Conservation (phyloP, 2,888 invertebrate genomes). For the Cinara cedri region DNA sequence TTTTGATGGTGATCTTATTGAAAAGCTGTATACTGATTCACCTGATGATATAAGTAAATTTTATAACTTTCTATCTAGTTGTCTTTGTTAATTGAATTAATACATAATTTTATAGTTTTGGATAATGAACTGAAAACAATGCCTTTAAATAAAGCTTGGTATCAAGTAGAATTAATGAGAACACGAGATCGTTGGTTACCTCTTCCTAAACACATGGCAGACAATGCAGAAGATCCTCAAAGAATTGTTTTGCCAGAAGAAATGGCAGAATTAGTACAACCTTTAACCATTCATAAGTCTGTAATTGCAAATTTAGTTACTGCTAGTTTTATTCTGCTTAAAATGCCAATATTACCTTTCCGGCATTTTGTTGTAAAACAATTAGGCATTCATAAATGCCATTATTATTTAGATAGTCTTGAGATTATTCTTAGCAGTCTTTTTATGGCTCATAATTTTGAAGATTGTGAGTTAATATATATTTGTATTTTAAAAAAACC, state of each 20-base stretch:
- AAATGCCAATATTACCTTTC: conserved; percentile 62
- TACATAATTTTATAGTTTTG: conserved; percentile 33
- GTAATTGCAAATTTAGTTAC: conserved; percentile 31
- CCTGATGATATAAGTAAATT: conserved; percentile 63
- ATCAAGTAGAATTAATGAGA: conserved; percentile 76
- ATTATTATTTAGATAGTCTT: conserved; percentile 59
- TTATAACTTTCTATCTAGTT: not conserved
- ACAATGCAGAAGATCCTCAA: conserved; percentile 69
- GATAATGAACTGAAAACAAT: conserved; percentile 61
- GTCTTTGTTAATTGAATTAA: not conserved
- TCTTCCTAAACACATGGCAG: conserved; percentile 61
- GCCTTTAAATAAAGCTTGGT: conserved; percentile 77
- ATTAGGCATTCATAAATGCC: conserved; percentile 57
- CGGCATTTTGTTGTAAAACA: conserved; percentile 58
- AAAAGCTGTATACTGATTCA: conserved; percentile 59
- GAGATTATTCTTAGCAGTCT: conserved; percentile 58
- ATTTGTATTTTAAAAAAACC: not conserved
- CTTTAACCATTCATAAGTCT: conserved; percentile 66
- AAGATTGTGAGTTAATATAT: conserved; percentile 46
- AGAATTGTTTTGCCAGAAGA: conserved; percentile 71
- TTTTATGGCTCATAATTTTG: conserved; percentile 49
- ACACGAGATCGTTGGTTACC: conserved; percentile 76
- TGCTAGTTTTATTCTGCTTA: conserved; percentile 63
- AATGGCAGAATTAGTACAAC: conserved; percentile 73
- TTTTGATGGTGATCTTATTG: conserved; percentile 63